Base-by-base conservation (phyloP, 2,888 invertebrate genomes). In the Cheilosia impressa region DNA sequence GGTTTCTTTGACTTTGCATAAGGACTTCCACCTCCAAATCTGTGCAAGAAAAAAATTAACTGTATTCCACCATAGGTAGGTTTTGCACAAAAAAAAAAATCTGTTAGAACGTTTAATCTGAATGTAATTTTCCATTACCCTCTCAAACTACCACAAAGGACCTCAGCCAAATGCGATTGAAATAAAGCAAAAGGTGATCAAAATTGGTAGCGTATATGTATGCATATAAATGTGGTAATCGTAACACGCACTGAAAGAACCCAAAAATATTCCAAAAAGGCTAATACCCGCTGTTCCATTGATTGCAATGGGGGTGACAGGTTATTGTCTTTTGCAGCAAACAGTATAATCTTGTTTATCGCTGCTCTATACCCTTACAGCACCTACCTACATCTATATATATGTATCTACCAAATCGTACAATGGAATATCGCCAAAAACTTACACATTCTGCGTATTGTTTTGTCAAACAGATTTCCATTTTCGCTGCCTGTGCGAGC, bases 71-170 rank as follows among this genome's bases (percentile, higher is more conserved):
- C 41, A 27, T 53, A 31, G 45, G 5, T n/a, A 6, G 4, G 10
- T 4, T 4, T 13, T n/a, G 31, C 9, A 31, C 1, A 0, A 9
- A 9, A 22, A 19, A 13, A 66, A 68, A 24, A 43, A 45, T 34
- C 58, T 27, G 57, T 60, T 68, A 41, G 68, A 78, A 57, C 73
- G 52, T 79, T 84, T 84, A 79, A 84, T 79, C 75, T 65, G 73
- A 84, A 80, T 76, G 75, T 84, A 80, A 71, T 66, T 66, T 75
- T 69, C 66, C 75, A 76, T 76, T 80, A 76, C 71, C 75, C 79
- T 60, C 60, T 71, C 79, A 65, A 66, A 71, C 69, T 69, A 76
- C 82, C 78, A 78, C 78, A 83, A 78, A 83, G 72, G 60, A 55
- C 34, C 24, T 58, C 24, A 52, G 52, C 41, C 57, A 57, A 41